Conservation (phyloP, 2,888 invertebrate species). For the Harpagoxenus sublaevis region DNA sequence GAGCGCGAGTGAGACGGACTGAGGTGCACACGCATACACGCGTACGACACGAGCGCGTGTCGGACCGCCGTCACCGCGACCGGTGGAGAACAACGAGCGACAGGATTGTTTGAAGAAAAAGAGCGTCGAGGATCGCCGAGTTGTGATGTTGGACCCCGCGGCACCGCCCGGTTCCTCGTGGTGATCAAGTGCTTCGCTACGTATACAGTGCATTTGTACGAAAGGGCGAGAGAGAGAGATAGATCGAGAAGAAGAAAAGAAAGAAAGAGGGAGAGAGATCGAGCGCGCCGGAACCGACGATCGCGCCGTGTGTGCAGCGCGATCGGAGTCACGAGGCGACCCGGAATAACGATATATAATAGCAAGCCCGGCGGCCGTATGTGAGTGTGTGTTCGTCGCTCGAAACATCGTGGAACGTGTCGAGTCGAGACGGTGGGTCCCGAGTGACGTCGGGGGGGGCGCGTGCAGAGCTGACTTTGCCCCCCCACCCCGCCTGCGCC, state of each 20-base stretch:
- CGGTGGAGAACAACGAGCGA: conserved; percentile 5
- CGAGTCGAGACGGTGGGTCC: conserved; percentile 64
- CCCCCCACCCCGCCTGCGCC: conserved; percentile 68
- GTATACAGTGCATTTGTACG: conserved; percentile 12
- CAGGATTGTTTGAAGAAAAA: background rate
- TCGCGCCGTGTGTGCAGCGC: conserved; percentile 25
- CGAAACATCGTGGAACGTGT: conserved; percentile 59
- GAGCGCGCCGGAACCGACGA: conserved; percentile 31
- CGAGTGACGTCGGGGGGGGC: conserved; percentile 74
- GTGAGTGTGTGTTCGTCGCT: conserved; percentile 60
- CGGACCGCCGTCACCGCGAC: background rate
- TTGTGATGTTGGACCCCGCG: background rate
- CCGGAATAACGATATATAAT: conserved; percentile 37
- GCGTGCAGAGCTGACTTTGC: conserved; percentile 75
- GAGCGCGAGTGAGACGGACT: conserved; percentile 15
- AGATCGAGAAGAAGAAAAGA: background rate
- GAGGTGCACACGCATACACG: background rate
- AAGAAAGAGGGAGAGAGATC: background rate
- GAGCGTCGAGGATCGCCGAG: background rate
- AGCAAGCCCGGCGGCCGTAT: conserved; percentile 47
- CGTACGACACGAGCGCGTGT: conserved; percentile 6
- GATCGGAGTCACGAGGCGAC: conserved; percentile 39
- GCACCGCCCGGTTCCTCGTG: conserved; percentile 8
- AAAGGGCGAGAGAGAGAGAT: background rate
- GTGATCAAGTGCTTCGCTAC: conserved; percentile 38